Conservation (phyloP, 2,113 vertebrate genomes). For the Tautogolabrus adspersus region DNA sequence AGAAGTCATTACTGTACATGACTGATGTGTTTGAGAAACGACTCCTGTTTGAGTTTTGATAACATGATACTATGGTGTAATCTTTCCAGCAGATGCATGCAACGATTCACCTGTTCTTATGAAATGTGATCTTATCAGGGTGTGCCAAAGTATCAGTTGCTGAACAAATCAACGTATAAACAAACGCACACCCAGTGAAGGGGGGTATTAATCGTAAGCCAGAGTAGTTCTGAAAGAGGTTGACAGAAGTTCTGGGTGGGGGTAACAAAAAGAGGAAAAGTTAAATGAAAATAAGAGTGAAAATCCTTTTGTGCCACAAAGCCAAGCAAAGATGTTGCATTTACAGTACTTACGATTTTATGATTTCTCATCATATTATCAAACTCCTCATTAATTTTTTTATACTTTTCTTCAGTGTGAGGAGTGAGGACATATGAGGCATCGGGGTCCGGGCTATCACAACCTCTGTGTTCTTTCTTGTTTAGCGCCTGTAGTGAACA, state of each 20-base stretch:
- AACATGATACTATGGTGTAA: conserved; percentile 49
- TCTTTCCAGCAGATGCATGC: conserved; percentile 56
- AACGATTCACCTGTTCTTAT: conserved; percentile 66
- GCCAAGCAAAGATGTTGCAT: conserved; percentile 84
- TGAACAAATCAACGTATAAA: conserved; percentile 69
- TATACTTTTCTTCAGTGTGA: conserved; percentile 99
- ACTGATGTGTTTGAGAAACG: conserved; percentile 31
- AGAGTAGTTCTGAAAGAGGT: conserved; percentile 68
- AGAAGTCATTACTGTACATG: conserved; percentile 16
- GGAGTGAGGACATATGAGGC: conserved; percentile 99
- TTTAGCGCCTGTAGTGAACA: conserved; percentile 99
- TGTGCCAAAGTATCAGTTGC: conserved; percentile 69
- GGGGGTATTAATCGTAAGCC: conserved; percentile 59
- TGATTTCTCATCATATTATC: conserved; percentile 99
- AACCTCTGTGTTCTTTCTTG: conserved; percentile 99
- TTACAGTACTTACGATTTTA: conserved; percentile 96
- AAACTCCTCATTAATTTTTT: conserved; percentile 99
- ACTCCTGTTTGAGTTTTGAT: conserved; percentile 48
- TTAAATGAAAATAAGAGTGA: conserved; percentile 68
- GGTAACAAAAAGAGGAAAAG: conserved; percentile 66
- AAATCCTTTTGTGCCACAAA: conserved; percentile 83
- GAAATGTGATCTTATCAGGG: conserved; percentile 84
- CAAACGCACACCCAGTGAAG: conserved; percentile 66
- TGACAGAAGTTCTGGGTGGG: conserved; percentile 69
- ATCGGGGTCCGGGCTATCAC: conserved; percentile 99